Evolutionary conservation across 1,140 invertebrate genomes (phyloP), one percentile per base, ranked within the genome.

Genomic region (Bombus turneri): DNA sequence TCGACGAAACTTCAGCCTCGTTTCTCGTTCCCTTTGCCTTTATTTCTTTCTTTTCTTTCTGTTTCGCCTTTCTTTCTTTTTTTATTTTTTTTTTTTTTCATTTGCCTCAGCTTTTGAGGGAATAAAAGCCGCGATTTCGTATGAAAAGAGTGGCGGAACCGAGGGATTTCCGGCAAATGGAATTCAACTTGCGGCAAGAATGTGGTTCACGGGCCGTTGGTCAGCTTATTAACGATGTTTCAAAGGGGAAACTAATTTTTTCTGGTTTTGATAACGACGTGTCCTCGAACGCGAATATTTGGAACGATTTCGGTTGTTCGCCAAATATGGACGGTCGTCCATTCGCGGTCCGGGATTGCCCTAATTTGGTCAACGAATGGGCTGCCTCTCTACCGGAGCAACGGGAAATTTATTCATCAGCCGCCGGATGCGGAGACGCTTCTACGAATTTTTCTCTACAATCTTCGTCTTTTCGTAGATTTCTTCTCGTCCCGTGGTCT

Each of bases 101-200:
- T 31, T 47, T 47, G 31, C 39, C 13, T 15, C 12, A 8, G 22
- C 22, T 57, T 53, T 53, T 31, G 74, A 28, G 6, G 15, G 57
- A 62, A 77, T 77, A 77, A 77, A 77, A 77, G 75, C 53, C 53
- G 28, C 28, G 57, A 77, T 77, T 77, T 77, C 15, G 34, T n/a
- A 77, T 77, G 53, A 62, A 77, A 77, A 64, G 53, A 62, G 34
- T 18, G n/a, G 72, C 39, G 41, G 41, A 74, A 74, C 41, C 41
- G 72, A 10, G 18, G n/a, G n/a, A 74, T 31, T 74, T 74, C 72
- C 72, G 72, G 34, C 25, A 39, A 77, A 59, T 59, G 37, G 34
- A n/a, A 59, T 77, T 62, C 75, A 53, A 22, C n/a, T 53, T 8
- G 59, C 37, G 28, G 13, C 53, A 62, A 41, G 75, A 77, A 77